Conservation (phyloP, 2,797 vertebrate genomes). For the Passerculus sandwichensis region DNA sequence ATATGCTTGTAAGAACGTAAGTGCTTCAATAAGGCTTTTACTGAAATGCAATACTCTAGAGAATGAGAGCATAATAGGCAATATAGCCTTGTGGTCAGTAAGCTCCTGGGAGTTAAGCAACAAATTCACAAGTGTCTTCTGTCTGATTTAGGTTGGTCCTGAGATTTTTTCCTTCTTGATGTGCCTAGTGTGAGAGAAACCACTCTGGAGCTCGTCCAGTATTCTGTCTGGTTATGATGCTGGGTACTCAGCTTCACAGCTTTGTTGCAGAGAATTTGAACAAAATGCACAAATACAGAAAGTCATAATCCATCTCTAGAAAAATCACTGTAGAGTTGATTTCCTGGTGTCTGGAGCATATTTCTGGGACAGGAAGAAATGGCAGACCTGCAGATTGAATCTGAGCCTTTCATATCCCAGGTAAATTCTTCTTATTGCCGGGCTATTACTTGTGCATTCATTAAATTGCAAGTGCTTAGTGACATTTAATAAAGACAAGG, state of each 20-base stretch:
- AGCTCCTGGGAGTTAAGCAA: background rate
- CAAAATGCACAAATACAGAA: background rate
- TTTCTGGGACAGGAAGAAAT: background rate
- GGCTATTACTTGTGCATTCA: background rate
- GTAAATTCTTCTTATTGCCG: background rate
- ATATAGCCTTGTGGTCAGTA: background rate
- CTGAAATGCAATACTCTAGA: background rate
- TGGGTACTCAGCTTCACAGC: background rate
- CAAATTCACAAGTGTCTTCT: background rate
- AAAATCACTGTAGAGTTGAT: background rate
- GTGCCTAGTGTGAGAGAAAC: background rate
- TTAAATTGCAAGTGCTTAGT: background rate
- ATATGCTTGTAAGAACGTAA: background rate
- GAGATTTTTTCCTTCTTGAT: background rate
- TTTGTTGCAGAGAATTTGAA: background rate
- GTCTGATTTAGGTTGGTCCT: background rate
- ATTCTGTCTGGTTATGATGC: background rate
- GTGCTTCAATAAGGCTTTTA: background rate
- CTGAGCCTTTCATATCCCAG: background rate
- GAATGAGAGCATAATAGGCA: background rate
- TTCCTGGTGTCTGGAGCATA: background rate
- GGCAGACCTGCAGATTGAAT: background rate
- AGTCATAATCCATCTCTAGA: background rate
- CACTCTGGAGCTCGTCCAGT: background rate
- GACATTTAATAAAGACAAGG: background rate